Evolutionary conservation across 2,888 invertebrate genomes (phyloP).

Genomic region (Papilio protenor): DNA sequence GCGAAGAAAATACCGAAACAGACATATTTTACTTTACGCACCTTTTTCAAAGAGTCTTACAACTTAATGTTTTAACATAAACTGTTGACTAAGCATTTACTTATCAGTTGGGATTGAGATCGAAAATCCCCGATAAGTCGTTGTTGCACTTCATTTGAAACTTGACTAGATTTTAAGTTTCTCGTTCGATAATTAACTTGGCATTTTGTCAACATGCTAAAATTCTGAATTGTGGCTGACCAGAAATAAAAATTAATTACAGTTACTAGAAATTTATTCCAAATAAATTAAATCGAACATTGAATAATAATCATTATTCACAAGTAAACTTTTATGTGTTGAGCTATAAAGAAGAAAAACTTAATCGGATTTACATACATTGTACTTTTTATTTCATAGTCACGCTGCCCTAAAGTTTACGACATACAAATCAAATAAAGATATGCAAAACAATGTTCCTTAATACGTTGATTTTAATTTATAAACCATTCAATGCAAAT

Average conservation of each 20-base stretch:
- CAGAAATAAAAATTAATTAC: neutral
- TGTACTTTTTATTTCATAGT: slow-evolving; percentile 34
- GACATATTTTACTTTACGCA: neutral
- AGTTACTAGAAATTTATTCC: neutral
- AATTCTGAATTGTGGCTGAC: neutral
- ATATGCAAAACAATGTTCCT: slow-evolving; percentile 41
- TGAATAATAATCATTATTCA: no score
- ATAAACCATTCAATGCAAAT: slow-evolving; percentile 56
- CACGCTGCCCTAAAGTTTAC: slow-evolving; percentile 34
- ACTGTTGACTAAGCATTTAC: neutral
- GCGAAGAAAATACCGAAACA: neutral
- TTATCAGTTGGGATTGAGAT: neutral
- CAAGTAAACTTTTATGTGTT: neutral
- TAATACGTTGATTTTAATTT: slow-evolving; percentile 46
- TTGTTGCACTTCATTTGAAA: neutral
- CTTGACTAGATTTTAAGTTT: neutral
- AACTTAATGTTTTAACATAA: neutral
- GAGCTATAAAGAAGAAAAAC: neutral
- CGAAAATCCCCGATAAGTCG: neutral
- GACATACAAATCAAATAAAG: slow-evolving; percentile 35
- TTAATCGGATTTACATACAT: neutral
- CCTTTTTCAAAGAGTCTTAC: neutral
- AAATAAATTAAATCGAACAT: neutral
- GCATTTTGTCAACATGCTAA: neutral
- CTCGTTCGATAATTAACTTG: neutral